Evolutionary conservation across 2,888 invertebrate genomes (phyloP).

Genomic region (Hyles lineata): DNA sequence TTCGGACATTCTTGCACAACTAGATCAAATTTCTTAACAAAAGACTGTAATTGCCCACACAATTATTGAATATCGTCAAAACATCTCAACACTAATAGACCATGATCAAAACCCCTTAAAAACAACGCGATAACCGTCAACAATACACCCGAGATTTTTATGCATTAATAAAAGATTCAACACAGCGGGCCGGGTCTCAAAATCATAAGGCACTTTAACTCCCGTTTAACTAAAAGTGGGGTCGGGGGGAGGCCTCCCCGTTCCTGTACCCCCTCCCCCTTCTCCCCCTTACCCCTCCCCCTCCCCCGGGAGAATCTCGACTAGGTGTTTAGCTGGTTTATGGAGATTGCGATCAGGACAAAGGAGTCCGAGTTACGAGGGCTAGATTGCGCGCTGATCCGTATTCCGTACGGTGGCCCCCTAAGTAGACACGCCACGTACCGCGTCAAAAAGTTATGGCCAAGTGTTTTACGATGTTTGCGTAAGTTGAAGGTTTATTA

Average conservation of each 20-base stretch:
- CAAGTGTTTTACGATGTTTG: constrained; percentile 48
- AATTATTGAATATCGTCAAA: background rate
- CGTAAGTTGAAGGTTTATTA: constrained; percentile 34
- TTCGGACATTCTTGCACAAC: too few relatives aligned
- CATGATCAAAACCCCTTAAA: background rate
- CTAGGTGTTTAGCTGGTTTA: constrained; percentile 83
- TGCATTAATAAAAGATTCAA: constrained; percentile 70
- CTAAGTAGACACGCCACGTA: constrained; percentile 58
- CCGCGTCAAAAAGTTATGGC: constrained; percentile 54
- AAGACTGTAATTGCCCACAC: background rate
- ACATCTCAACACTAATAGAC: background rate
- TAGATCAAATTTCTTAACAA: too few relatives aligned
- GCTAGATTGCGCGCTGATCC: constrained; percentile 75
- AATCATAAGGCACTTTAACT: constrained; percentile 76
- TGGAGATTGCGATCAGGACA: constrained; percentile 83
- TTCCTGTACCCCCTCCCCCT: constrained; percentile 35
- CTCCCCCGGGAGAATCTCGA: constrained; percentile 66
- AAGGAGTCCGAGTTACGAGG: constrained; percentile 77
- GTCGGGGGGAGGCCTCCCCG: constrained; percentile 34
- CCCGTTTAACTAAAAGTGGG: constrained; percentile 58
- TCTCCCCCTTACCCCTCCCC: constrained; percentile 36
- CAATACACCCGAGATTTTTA: constrained; percentile 56
- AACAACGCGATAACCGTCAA: constrained; percentile 55
- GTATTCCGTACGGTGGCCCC: constrained; percentile 62
- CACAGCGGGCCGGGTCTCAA: constrained; percentile 59